Base-by-base conservation (phyloP, 2,113 vertebrate species). In the Polypterus bichir region DNA sequence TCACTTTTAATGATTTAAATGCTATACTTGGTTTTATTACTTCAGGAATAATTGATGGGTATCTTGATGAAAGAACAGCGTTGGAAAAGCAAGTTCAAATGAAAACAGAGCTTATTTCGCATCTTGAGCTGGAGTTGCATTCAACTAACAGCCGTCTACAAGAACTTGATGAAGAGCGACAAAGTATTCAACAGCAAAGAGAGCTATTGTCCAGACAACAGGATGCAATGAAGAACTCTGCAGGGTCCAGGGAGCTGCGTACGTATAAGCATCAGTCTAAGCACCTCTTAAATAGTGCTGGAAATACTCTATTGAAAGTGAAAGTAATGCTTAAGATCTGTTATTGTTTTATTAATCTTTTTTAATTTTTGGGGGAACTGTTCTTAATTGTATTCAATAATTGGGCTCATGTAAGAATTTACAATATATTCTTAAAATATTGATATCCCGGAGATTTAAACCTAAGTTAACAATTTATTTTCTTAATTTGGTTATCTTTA, bases 11-110 rank as follows among this genome's bases (percentile, higher is more conserved):
- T 65, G 61, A 48, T 44, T 45, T 8, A 53, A 7, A 53, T n/a
- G 52, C 27, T 27, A 8, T 53, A 53, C 7, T 53, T 53, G 7
- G 7, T 53, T 53, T 53, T 7, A 8, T 44, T 75, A 58, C 59
- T 66, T 46, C 62, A 98, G 94, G 88, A 69, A 64, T 97, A 73
- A 89, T 97, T 76, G 96, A 97, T 77, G 89, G 91, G 51, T 97
- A 98, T 74, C 84, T 90, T 11, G 96, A 86, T 63, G 96, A 98
- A 75, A 91, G 89, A 71, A 77, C 81, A 2, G 73, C 75, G 45
- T 71, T 91, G 78, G 93, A 96, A 82, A 88, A 89, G 62, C 88
- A 89, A 48, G 78, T 96, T 52, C 88, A 82, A 69, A 85, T 87
- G 73, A 89, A 88, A 76, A 65, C 51, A 63, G 79, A 87, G 59